These are phyloP conservation scores for Tineola bisselliella DNA, from an alignment of 2,888 invertebrate genomes.

Conservation along the genomic window DNA sequence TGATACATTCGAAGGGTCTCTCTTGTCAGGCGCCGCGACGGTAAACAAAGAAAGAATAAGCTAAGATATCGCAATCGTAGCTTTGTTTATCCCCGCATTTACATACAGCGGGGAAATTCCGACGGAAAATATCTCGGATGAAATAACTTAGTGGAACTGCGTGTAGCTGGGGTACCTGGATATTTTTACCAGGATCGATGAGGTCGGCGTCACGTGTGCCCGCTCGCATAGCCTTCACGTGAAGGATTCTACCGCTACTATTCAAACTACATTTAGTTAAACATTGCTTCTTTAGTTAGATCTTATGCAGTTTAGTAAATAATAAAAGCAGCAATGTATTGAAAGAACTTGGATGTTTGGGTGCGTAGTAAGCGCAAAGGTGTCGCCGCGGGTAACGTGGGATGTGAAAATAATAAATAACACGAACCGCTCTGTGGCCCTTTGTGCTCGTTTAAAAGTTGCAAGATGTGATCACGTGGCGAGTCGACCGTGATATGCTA, in stretches of 20 bases:
- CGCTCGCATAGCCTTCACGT: constrained; percentile 4
- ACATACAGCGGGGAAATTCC: constrained; percentile 1
- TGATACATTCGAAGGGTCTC: background rate
- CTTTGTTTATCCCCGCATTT: constrained; percentile 5
- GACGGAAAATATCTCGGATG: background rate
- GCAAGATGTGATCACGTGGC: background rate
- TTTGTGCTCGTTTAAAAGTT: background rate
- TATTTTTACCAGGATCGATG: constrained; percentile 53
- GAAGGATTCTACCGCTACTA: background rate
- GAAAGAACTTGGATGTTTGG: background rate
- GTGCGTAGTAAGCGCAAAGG: background rate
- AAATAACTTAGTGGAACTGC: background rate
- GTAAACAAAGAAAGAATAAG: background rate
- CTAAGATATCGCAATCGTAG: background rate
- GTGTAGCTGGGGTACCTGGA: constrained; percentile 16
- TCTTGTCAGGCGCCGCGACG: background rate
- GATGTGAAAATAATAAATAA: background rate
- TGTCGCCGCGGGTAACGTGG: background rate
- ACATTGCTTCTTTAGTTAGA: background rate
- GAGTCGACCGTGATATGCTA: background rate
- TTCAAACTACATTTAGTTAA: background rate
- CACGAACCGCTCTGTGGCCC: background rate
- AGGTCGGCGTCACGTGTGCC: constrained; percentile 22
- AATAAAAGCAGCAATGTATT: background rate
- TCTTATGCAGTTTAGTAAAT: background rate